Conservation (phyloP, 2,113 vertebrate genomes). For the Pavo muticus region DNA sequence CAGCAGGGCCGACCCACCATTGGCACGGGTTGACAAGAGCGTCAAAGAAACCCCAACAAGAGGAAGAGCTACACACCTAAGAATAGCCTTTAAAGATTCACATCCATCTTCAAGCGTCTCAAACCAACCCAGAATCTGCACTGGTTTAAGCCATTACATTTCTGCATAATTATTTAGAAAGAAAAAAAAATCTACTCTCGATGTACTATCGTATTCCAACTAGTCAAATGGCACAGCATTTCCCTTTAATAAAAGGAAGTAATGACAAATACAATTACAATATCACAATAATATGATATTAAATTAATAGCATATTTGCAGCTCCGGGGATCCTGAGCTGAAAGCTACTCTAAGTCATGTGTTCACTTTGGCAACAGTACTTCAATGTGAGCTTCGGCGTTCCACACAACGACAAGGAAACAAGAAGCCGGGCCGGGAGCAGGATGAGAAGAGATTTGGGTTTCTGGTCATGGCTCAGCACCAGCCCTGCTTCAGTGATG, state of each 20-base stretch:
- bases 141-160: conserved; percentile 46
- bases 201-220: conserved; percentile 27
- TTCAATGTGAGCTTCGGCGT: conserved; percentile 38
- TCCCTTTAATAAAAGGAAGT: conserved; percentile 77
- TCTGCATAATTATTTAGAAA: conserved; percentile 26
- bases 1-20: background rate
- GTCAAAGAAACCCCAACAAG: conserved; percentile 40
- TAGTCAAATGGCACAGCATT: conserved; percentile 72
- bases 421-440: background rate
- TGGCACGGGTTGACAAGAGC: background rate
- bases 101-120: conserved; percentile 44
- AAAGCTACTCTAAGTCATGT: conserved; percentile 66
- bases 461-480: background rate
- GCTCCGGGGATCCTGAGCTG: conserved; percentile 53
- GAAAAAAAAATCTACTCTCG: conserved; percentile 24
- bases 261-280: conserved; percentile 76
- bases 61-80: conserved; percentile 60
- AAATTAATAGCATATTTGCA: conserved; percentile 74
- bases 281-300: conserved; percentile 77
- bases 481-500: background rate
- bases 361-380: conserved; percentile 73
- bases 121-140: conserved; percentile 31
- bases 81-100: conserved; percentile 62
- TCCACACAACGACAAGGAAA: background rate
- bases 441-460: background rate